These are phyloP conservation scores for Sternotherus odoratus DNA, from an alignment of 2,797 vertebrate species.

Conservation along the genomic window DNA sequence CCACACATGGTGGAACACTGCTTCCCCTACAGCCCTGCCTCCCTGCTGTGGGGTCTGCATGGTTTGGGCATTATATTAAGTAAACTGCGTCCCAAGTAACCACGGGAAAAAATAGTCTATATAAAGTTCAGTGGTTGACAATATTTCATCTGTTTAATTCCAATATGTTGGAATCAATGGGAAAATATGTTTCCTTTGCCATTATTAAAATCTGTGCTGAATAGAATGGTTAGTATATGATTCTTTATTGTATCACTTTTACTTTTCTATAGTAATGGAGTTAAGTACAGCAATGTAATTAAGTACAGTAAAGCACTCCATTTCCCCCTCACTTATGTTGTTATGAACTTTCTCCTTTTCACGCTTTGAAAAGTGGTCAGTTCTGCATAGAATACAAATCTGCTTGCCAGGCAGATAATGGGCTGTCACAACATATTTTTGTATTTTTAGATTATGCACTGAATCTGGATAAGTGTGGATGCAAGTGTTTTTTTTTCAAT, in stretches of 20 bases:
- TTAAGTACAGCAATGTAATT: too few species aligned
- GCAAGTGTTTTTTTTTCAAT: not conserved
- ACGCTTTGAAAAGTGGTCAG: not conserved
- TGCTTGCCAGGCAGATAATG: not conserved
- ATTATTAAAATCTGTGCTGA: not conserved
- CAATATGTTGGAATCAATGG: not conserved
- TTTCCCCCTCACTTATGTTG: not conserved
- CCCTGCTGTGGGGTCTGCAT: too few species aligned
- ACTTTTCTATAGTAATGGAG: not conserved
- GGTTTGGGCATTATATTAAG: not conserved
- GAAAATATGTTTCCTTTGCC: not conserved
- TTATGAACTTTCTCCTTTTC: not conserved
- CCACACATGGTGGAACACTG: too few species aligned
- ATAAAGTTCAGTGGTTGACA: rapidly evolving
- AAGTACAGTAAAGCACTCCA: not conserved
- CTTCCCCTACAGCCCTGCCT: too few species aligned
- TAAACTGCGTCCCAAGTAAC: not conserved
- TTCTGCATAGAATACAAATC: not conserved
- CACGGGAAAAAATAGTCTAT: rapidly evolving
- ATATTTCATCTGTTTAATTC: not conserved
- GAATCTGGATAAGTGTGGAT: not conserved
- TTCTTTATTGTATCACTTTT: not conserved
- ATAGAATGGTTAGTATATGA: rapidly evolving
- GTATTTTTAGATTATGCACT: not conserved
- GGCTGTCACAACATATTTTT: not conserved